Percentiles rank a stretch among this genome's conserved stretches.
Evolutionary conservation across 2,888 invertebrate genomes (phyloP).

Genomic region (Timandra comae): DNA sequence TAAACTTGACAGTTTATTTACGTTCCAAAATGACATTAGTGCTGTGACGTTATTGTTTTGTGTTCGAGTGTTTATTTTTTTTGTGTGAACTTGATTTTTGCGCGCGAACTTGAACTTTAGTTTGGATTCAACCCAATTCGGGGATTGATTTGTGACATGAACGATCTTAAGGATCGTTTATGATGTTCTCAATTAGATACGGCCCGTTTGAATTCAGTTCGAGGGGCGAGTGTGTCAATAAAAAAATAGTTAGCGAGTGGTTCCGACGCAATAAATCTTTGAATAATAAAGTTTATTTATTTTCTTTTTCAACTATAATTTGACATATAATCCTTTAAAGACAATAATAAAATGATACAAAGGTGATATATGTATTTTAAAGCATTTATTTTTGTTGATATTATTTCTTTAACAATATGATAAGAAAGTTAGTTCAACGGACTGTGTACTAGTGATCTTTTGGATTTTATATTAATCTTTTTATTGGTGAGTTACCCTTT

Average conservation of each 20-base stretch:
- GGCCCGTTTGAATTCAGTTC: slow-evolving; percentile 54
- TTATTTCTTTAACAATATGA: background rate
- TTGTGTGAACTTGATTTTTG: slow-evolving; percentile 35
- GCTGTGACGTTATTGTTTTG: slow-evolving; percentile 31
- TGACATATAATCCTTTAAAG: slow-evolving; percentile 20
- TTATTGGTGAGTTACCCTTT: slow-evolving; percentile 9
- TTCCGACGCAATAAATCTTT: slow-evolving; percentile 22
- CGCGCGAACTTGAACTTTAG: slow-evolving; percentile 61
- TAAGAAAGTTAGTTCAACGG: background rate
- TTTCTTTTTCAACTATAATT: slow-evolving; percentile 9
- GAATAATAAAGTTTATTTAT: slow-evolving; percentile 29
- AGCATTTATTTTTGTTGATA: slow-evolving; percentile 1
- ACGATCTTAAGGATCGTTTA: slow-evolving; percentile 52
- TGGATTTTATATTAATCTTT: slow-evolving; percentile 2
- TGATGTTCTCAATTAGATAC: slow-evolving; percentile 68
- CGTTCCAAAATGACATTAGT: slow-evolving; percentile 45
- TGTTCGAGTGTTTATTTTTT: slow-evolving; percentile 32
- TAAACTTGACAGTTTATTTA: slow-evolving; percentile 56
- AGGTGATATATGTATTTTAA: slow-evolving; percentile 10
- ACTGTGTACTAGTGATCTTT: slow-evolving; percentile 7
- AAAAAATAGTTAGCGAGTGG: slow-evolving; percentile 52
- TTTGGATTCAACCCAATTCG: slow-evolving; percentile 40
- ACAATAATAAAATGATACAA: slow-evolving; percentile 21
- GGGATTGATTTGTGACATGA: slow-evolving; percentile 65
- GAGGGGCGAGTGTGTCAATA: slow-evolving; percentile 63